Evolutionary conservation across 1,140 invertebrate species (phyloP), one percentile per base, ranked within the genome.

Genomic region (Paraescarpia echinospica): DNA sequence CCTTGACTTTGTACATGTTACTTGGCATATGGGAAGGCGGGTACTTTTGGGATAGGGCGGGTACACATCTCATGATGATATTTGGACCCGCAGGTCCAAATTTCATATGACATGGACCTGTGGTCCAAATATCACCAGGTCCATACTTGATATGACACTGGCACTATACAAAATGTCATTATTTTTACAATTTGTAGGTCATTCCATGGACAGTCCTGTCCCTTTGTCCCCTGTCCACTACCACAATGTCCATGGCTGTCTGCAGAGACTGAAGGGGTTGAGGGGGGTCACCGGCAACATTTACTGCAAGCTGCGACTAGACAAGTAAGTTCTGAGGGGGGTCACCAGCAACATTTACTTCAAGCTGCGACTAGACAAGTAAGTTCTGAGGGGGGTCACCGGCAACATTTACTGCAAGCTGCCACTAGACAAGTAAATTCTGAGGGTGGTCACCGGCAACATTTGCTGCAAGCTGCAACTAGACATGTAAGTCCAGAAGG

Each of bases 301-400:
- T 33, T 93, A 93, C 90, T 93, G 92, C 90, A 93, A 93, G 48
- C 34, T 93, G 33, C 48, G 92, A 34, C 35, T 93, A 0, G 92
- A 93, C 91, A 92, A 90, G 92, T 92, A 34, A 88, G 89, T 92
- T 33, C 33, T 1, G 34, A 59, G 22, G 34, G 33, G 33, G 35
- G 34, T 92, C 91, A 51, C 33, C 1, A 33, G 27, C 33, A 12
- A 33, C 51, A 34, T 92, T 33, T 93, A 92, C 35, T 93, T 91
- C 90, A 93, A 92, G 33, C 34, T 92, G 33, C 48, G 92, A 34
- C 35, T 93, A 0, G 92, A 93, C 91, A 92, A 90, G 92, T 92
- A 34, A 88, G 89, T 92, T 33, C 33, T 1, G 34, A 59, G 22
- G 34, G 33, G 33, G 35, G 34, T 92, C 91, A 51, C 33, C 1